These are phyloP conservation scores for Orchesellides sinensis DNA, from an alignment of 2,888 invertebrate species.

Conservation along the genomic window DNA sequence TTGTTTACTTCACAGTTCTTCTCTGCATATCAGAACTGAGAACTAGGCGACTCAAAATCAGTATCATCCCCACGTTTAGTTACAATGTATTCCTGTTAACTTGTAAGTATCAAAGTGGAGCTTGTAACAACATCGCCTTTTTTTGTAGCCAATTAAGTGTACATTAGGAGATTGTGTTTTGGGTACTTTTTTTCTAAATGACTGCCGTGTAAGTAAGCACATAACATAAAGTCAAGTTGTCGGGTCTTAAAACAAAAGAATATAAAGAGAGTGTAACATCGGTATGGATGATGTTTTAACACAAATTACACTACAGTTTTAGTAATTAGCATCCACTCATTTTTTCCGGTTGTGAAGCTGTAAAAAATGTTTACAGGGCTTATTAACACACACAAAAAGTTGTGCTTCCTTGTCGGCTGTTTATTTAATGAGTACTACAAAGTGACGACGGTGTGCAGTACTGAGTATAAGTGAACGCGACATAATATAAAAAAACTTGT, in stretches of 20 bases:
- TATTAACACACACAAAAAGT: too few species aligned
- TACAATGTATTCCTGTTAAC: too few species aligned
- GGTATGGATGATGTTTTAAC: not conserved
- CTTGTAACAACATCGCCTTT: not conserved
- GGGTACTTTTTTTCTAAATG: too few species aligned
- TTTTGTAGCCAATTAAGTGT: constrained; percentile 1
- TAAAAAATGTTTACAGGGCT: constrained; percentile 49
- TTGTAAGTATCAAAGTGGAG: not conserved
- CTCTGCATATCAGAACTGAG: not conserved
- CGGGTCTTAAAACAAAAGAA: too few species aligned
- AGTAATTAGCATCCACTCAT: constrained; percentile 48
- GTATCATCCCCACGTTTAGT: too few species aligned
- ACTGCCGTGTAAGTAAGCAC: not conserved
- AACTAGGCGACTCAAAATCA: not conserved
- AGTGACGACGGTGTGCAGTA: not conserved
- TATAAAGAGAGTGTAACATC: too few species aligned
- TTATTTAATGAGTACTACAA: constrained; percentile 30
- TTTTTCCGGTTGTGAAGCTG: constrained; percentile 3
- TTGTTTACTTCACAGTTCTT: constrained; percentile 68
- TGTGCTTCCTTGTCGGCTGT: constrained; percentile 23
- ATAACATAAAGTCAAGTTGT: too few species aligned
- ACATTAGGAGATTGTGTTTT: not conserved
- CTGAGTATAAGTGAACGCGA: not conserved
- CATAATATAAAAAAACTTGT: too few species aligned
- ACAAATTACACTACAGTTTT: not conserved